Evolutionary conservation across 2,888 invertebrate species (phyloP).

Genomic region (Lypha dubia): DNA sequence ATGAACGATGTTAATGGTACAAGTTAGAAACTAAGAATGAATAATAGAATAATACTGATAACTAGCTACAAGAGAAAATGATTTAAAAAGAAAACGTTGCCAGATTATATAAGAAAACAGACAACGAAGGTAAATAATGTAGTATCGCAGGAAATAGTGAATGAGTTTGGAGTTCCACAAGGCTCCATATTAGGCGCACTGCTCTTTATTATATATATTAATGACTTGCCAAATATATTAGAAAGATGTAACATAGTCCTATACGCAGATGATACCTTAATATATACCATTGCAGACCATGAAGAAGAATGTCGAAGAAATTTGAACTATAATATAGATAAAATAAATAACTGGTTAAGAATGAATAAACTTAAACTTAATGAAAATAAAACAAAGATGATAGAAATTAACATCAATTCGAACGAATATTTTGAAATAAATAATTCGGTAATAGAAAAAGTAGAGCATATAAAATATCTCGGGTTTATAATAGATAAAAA

Average conservation of each 20-base stretch:
- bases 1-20: too few species aligned
- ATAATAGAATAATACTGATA: too few species aligned
- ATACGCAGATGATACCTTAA: neutral
- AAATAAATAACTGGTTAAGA: neutral
- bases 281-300: neutral
- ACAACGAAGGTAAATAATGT: neutral
- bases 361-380: neutral
- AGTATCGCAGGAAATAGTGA: neutral
- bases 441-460: neutral
- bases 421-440: neutral
- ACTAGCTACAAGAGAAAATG: too few species aligned
- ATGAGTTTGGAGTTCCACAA: constrained; percentile 1
- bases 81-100: too few species aligned
- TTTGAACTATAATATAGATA: neutral
- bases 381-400: too few species aligned
- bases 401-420: neutral
- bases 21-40: too few species aligned
- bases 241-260: too few species aligned
- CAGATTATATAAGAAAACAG: too few species aligned
- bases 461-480: too few species aligned
- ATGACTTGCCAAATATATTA: too few species aligned
- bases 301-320: neutral
- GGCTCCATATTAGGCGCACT: neutral
- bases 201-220: constrained; percentile 2
- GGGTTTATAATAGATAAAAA: too few species aligned